These are phyloP conservation scores for Thymelicus sylvestris DNA, from an alignment of 2,888 invertebrate genomes.

Conservation along the genomic window DNA sequence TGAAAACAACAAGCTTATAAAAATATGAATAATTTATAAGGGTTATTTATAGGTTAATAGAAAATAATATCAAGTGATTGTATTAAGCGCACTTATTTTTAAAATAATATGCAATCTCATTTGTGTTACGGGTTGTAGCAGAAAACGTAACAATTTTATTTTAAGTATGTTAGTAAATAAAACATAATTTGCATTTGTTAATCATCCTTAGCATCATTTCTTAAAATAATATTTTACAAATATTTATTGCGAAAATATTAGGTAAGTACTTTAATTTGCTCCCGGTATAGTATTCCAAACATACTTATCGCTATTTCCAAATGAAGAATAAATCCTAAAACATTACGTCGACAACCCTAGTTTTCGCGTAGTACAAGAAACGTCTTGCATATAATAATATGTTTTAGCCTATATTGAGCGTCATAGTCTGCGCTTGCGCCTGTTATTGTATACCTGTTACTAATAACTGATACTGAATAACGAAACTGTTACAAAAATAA, in stretches of 20 bases:
- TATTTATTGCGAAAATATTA: neutral
- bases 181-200: too few relatives aligned
- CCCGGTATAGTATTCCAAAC: neutral
- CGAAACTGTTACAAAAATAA: neutral
- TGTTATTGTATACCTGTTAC: constrained; percentile 44
- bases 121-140: neutral
- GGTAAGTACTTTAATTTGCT: neutral
- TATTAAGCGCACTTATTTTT: neutral
- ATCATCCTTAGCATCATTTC: neutral
- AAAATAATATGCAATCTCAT: neutral
- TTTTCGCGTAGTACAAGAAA: constrained; percentile 82
- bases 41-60: neutral
- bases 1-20: neutral
- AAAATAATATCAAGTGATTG: neutral
- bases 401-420: constrained; percentile 84
- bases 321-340: neutral
- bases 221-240: neutral
- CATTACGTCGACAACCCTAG: constrained; percentile 66
- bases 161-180: too few relatives aligned
- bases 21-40: neutral
- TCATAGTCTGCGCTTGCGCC: constrained; percentile 56
- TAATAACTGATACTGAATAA: constrained; percentile 8
- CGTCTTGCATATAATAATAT: constrained; percentile 85
- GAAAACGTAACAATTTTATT: neutral
- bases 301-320: neutral